phyloP scores from a whole-genome alignment of 2,797 vertebrate genomes.

The Sternarchorhynchus goeldii region DNA sequence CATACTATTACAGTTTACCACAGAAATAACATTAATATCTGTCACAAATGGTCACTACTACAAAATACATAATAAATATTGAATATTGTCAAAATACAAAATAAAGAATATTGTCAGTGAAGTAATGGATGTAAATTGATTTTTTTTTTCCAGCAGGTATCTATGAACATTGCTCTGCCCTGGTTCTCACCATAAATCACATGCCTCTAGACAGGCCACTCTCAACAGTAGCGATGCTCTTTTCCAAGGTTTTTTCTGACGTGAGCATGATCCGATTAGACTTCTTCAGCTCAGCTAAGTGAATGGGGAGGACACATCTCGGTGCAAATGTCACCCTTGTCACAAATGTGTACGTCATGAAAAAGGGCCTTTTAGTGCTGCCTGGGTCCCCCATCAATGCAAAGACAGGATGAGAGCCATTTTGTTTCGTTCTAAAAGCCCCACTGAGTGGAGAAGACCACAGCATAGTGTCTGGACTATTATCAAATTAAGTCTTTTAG shows the following conservation, averaged over 20 bases:
- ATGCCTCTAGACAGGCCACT: not conserved
- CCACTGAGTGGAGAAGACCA: constrained; percentile 10
- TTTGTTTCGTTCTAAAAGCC: constrained; percentile 14
- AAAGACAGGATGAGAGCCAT: not conserved
- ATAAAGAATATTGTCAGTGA: not conserved
- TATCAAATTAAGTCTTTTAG: constrained; percentile 22
- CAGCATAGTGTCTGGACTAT: constrained; percentile 7
- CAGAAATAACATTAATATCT: too few species aligned
- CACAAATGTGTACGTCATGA: constrained; percentile 18
- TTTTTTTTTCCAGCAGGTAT: not conserved
- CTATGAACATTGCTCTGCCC: not conserved
- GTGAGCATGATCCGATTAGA: constrained; percentile 33
- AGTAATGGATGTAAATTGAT: not conserved
- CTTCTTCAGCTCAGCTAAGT: constrained; percentile 29
- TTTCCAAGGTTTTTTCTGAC: constrained; percentile 6
- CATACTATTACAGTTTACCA: too few species aligned
- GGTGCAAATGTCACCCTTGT: constrained; percentile 27
- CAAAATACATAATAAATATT: not conserved
- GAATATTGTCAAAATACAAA: not conserved
- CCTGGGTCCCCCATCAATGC: not conserved
- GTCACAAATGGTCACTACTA: not conserved
- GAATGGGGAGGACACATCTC: constrained; percentile 30
- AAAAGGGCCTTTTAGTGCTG: constrained; percentile 20
- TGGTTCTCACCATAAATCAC: constrained; percentile 23
- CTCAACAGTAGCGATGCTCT: not conserved